phyloP scores from a whole-genome alignment of 2,888 invertebrate genomes.

The Tetramorium bicarinatum region DNA sequence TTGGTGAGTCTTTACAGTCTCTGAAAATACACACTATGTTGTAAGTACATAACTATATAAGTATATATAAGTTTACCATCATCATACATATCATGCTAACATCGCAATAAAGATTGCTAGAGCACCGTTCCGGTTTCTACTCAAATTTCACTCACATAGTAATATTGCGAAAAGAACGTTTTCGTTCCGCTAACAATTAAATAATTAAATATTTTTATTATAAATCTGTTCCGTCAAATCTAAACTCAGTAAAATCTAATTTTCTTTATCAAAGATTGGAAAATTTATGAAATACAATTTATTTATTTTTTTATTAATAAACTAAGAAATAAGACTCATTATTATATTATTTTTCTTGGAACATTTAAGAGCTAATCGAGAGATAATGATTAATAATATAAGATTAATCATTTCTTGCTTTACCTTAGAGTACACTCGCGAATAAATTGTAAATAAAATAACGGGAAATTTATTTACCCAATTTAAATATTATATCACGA shows the following conservation, averaged over 20 bases:
- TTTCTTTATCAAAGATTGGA: background rate
- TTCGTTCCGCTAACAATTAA: slow-evolving; percentile 18
- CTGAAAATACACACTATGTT: background rate
- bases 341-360: background rate
- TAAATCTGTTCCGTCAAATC: background rate
- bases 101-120: slow-evolving; percentile 55
- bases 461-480: background rate
- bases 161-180: slow-evolving; percentile 34
- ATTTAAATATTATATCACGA: background rate
- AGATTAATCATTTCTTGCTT: background rate
- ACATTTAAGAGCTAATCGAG: background rate
- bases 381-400: background rate
- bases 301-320: background rate
- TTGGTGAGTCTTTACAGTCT: background rate
- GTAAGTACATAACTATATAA: background rate
- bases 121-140: slow-evolving; percentile 64
- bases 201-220: background rate
- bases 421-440: background rate
- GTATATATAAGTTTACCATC: background rate
- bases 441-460: background rate
- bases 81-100: background rate
- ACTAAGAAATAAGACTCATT: background rate
- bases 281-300: background rate
- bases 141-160: slow-evolving; percentile 61
- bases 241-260: background rate